A percentile compares a stretch with the other conserved stretches of the same genome.
Evolutionary conservation across 2,888 invertebrate genomes (phyloP).

Genomic region (Ditylenchus weischeri): DNA sequence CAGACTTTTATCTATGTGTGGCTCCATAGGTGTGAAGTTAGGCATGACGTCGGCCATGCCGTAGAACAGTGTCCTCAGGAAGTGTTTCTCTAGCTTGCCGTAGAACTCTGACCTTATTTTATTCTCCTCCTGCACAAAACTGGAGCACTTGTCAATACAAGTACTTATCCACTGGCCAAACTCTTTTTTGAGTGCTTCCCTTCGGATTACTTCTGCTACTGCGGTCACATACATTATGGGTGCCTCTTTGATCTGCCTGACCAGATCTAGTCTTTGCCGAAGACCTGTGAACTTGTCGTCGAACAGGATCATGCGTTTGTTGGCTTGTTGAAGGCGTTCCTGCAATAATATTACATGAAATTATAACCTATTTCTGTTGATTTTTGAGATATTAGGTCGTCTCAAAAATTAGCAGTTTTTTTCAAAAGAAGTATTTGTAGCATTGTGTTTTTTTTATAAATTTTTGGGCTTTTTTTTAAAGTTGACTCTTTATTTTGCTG

Average conservation of each 20-base stretch:
- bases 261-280: slow-evolving; percentile 33
- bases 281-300: slow-evolving; percentile 42
- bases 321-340: slow-evolving; percentile 42
- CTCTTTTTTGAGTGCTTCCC: slow-evolving; percentile 43
- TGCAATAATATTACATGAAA: slow-evolving; percentile 18
- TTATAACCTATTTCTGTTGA: no score
- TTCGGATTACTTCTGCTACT: slow-evolving; percentile 49
- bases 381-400: no score
- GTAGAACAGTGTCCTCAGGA: slow-evolving; percentile 78
- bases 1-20: slow-evolving; percentile 43
- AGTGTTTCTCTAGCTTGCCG: slow-evolving; percentile 74
- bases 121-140: slow-evolving; percentile 79
- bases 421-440: no score
- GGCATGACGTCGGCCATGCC: slow-evolving; percentile 83
- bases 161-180: slow-evolving; percentile 44
- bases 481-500: no score
- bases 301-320: slow-evolving; percentile 44
- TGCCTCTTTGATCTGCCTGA: slow-evolving; percentile 43
- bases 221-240: slow-evolving; percentile 49
- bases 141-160: slow-evolving; percentile 39
- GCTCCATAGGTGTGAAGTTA: slow-evolving; percentile 68
- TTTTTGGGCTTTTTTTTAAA: no score
- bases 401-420: no score
- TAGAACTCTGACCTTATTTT: slow-evolving; percentile 76
- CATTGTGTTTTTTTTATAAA: no score